These are phyloP conservation scores for Dynastes tityus DNA, from an alignment of 2,888 invertebrate species.

Conservation along the genomic window DNA sequence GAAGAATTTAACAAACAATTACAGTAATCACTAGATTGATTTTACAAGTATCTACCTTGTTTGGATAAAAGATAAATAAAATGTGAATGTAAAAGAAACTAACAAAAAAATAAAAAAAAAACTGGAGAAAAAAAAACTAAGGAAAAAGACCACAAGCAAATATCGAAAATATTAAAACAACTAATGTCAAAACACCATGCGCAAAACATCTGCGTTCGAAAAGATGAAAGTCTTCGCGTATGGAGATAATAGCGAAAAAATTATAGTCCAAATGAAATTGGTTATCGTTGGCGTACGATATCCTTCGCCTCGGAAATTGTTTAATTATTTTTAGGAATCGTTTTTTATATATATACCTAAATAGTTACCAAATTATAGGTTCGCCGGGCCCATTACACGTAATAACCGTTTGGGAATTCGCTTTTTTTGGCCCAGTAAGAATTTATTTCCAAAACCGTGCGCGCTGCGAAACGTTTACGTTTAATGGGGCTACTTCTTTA, in stretches of 20 bases:
- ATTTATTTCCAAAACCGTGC: constrained; percentile 19
- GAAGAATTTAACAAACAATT: too few species aligned
- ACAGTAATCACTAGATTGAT: too few species aligned
- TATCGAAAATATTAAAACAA: too few species aligned
- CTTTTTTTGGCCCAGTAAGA: constrained; percentile 11
- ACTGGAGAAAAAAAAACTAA: too few species aligned
- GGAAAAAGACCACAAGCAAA: too few species aligned
- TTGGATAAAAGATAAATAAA: too few species aligned
- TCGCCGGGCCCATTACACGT: constrained; percentile 8
- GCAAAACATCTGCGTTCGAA: too few species aligned
- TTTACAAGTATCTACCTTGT: too few species aligned
- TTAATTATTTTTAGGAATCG: constrained; percentile 22
- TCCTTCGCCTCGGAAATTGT: constrained; percentile 7
- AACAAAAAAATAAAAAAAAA: too few species aligned
- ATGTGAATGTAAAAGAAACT: too few species aligned
- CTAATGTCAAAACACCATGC: too few species aligned
- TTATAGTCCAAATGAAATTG: constrained; percentile 17
- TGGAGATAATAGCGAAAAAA: not conserved
- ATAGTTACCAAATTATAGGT: constrained; percentile 27
- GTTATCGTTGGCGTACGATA: constrained; percentile 19
- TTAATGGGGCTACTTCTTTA: not conserved
- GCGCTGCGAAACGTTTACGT: not conserved
- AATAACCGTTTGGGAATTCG: constrained; percentile 20
- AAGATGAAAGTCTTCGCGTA: too few species aligned
- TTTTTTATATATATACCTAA: constrained; percentile 13